These are phyloP conservation scores for Callipepla californica DNA, from an alignment of 2,113 vertebrate genomes.

Conservation along the genomic window DNA sequence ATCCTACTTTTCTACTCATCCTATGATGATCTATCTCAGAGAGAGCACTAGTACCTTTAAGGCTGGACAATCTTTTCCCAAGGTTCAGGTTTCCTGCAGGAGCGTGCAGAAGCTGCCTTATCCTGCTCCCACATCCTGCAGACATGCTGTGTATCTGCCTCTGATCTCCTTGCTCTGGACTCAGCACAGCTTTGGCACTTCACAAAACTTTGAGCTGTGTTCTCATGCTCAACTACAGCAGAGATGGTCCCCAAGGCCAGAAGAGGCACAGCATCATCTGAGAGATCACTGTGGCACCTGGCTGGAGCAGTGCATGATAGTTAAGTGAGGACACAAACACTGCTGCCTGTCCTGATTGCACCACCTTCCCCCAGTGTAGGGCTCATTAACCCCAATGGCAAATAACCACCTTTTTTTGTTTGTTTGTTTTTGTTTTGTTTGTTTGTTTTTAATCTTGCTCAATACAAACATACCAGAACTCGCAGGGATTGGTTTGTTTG, in stretches of 20 bases:
- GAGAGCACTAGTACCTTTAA: not conserved
- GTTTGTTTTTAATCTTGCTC: not conserved
- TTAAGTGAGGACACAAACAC: not conserved
- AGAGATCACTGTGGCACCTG: not conserved
- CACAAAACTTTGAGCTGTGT: not conserved
- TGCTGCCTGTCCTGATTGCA: not conserved
- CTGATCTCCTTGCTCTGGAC: not conserved
- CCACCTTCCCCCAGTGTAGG: not conserved
- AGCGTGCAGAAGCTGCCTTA: not conserved
- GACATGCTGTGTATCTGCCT: not conserved
- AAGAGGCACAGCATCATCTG: not conserved
- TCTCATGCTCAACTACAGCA: not conserved
- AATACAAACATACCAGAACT: rapidly evolving
- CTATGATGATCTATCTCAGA: not conserved
- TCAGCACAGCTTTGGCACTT: not conserved
- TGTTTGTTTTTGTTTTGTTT: too few species aligned
- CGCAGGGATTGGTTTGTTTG: rapidly evolving
- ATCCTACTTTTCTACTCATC: not conserved
- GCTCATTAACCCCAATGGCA: not conserved
- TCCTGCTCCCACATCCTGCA: not conserved
- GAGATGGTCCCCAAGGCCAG: not conserved
- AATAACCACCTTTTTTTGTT: not conserved
- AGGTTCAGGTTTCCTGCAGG: not conserved
- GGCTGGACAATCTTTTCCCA: not conserved
- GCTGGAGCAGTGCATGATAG: not conserved